Base-by-base conservation (phyloP, 2,888 invertebrate species). In the Ectropis crepuscularia region DNA sequence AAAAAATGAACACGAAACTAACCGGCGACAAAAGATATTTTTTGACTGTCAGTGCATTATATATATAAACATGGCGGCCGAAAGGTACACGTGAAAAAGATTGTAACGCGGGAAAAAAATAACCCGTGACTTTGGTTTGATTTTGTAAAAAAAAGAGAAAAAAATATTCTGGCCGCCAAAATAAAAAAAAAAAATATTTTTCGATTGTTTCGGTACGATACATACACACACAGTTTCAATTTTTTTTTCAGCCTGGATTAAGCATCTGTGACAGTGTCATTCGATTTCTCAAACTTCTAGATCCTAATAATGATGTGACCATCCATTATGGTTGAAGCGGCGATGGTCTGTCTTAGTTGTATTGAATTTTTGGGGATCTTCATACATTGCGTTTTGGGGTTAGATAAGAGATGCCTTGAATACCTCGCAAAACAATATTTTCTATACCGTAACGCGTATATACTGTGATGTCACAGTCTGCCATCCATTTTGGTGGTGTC, bases 101-200 rank as follows among this genome's bases (percentile, higher is more conserved):
- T 68, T 89, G 89, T 90, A 88, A 90, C 89, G 78, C 89, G 82
- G 87, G 90, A 91, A 91, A 91, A 90, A 83, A 90, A 57, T 68
- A 65, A 65, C 90, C 90, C 87, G 90, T 86, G 89, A 73, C 61
- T 81, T 75, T 78, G 77, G 53, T 81, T 83, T 84, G 76, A 71
- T 85, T 86, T 87, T 87, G 80, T 85, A 85, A 88, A 87, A 63
- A 58, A 59, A 59, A 12, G 46, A 83, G 10, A 55, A 47, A 84
- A 85, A 85, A 78, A 82, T 73, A 73, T 63, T 68, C 82, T 83
- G 82, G 85, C 89, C 89, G 88, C 87, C 86, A 86, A 83, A 82
- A 78, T 79, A 85, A 83, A 75, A 86, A 83, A 82, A 78, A 79
- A 85, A 83, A 73, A 80, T 70, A 57, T 60, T 81, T 68, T 81